Conservation (phyloP, 2,113 vertebrate species). For the Nothoprocta pentlandii region DNA sequence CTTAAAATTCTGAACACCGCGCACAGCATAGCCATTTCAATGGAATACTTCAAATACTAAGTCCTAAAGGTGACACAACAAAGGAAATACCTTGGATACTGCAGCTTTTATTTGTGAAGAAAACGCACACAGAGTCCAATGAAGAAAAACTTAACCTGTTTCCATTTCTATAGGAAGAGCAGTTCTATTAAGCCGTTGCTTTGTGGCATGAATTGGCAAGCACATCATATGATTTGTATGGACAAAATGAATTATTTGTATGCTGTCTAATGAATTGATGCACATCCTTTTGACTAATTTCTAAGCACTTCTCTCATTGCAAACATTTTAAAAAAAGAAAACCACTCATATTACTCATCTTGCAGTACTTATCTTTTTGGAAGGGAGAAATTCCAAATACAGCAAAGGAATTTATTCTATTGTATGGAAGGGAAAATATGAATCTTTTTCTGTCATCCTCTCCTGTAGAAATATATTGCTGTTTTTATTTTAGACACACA, state of each 20-base stretch:
- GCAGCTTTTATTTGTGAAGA: constrained; percentile 71
- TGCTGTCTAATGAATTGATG: neutral
- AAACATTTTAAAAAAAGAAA: neutral
- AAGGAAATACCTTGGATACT: constrained; percentile 66
- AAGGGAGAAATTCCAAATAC: neutral
- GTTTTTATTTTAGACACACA: neutral
- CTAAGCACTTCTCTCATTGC: constrained; percentile 8
- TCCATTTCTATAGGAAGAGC: constrained; percentile 53
- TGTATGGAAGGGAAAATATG: neutral
- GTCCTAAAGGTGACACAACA: constrained; percentile 73
- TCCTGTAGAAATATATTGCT: neutral
- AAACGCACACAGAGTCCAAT: constrained; percentile 38
- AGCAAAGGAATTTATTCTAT: neutral
- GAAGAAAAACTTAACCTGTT: constrained; percentile 56
- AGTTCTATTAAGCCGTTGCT: constrained; percentile 41
- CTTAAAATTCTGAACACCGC: constrained; percentile 75
- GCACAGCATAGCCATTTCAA: constrained; percentile 59
- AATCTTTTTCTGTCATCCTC: neutral
- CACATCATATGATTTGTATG: constrained; percentile 11
- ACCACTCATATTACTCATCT: neutral
- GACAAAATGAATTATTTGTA: constrained; percentile 52
- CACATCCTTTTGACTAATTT: constrained; percentile 17
- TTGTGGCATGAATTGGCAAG: constrained; percentile 54
- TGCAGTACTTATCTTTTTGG: neutral
- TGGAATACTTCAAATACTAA: constrained; percentile 75